A percentile compares a stretch with the other conserved stretches of the same genome.
Conservation (phyloP, 2,888 invertebrate species). For the Steinernema scapterisci region DNA sequence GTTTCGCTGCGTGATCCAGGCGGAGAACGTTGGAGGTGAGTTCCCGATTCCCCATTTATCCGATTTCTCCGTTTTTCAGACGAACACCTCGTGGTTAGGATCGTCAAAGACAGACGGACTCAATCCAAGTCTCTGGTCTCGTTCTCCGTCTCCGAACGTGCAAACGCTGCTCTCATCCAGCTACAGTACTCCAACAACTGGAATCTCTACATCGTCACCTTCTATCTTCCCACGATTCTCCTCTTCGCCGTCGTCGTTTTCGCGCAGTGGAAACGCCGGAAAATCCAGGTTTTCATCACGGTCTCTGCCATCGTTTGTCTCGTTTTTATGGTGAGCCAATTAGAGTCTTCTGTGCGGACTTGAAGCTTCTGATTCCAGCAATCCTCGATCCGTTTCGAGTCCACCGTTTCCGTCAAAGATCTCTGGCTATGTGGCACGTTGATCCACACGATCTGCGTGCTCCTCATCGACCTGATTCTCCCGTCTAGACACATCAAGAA, state of each 20-base stretch:
- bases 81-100: constrained; percentile 21
- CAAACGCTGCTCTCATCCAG: constrained; percentile 33
- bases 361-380: constrained; percentile 38
- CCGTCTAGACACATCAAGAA: constrained; percentile 35
- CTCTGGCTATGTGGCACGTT: constrained; percentile 63
- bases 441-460: constrained; percentile 53
- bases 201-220: constrained; percentile 54
- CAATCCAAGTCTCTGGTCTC: neutral
- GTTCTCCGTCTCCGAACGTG: neutral
- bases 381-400: constrained; percentile 45
- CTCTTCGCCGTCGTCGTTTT: constrained; percentile 57
- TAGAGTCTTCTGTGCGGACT: neutral
- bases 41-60: neutral
- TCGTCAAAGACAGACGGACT: constrained; percentile 15
- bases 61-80: neutral
- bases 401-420: constrained; percentile 57
- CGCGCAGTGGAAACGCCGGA: constrained; percentile 64
- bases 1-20: constrained; percentile 48
- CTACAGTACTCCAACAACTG: constrained; percentile 53
- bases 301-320: constrained; percentile 54
- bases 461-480: constrained; percentile 40
- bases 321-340: constrained; percentile 53
- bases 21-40: constrained; percentile 52
- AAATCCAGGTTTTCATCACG: constrained; percentile 60
- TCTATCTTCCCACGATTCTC: constrained; percentile 60